Conservation (phyloP, 2,888 invertebrate species). For the Lampropteryx suffumata region DNA sequence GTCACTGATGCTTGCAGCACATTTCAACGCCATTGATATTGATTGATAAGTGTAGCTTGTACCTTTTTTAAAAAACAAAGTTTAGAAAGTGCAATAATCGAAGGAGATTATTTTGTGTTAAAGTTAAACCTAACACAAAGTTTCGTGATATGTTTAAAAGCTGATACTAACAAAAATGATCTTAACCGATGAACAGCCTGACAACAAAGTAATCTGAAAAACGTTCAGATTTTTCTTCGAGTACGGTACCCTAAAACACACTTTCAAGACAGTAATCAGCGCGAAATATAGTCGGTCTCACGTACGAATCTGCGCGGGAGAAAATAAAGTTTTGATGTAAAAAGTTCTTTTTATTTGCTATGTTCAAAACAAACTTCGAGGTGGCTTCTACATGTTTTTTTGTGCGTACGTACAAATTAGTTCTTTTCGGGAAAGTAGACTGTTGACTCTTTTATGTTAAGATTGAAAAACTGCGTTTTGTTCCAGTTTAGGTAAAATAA, state of each 20-base stretch:
- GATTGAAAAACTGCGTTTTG: conserved; percentile 3
- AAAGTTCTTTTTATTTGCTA: conserved; percentile 79
- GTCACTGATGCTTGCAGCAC: too few relatives aligned
- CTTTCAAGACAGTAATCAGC: conserved; percentile 67
- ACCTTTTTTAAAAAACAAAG: too few relatives aligned
- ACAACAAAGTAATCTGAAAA: too few relatives aligned
- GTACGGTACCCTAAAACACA: conserved; percentile 23
- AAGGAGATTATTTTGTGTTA: too few relatives aligned
- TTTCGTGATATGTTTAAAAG: too few relatives aligned
- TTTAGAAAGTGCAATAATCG: too few relatives aligned
- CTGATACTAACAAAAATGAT: too few relatives aligned
- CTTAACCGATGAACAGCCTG: too few relatives aligned
- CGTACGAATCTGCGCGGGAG: conserved; percentile 72
- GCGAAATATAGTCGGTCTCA: conserved; percentile 69
- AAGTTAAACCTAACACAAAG: too few relatives aligned
- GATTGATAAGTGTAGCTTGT: too few relatives aligned
- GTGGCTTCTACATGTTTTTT: conserved; percentile 20
- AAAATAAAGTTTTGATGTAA: conserved; percentile 82
- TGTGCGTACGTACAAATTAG: conserved; percentile 29
- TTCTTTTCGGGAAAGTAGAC: conserved; percentile 12
- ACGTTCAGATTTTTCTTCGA: too few relatives aligned
- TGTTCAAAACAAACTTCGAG: conserved; percentile 58
- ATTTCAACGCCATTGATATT: too few relatives aligned
- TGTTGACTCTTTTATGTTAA: conserved; percentile 1
- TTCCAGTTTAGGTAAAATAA: background rate